phyloP scores from a whole-genome alignment of 2,797 vertebrate genomes.

The Thripadectes ignobilis region DNA sequence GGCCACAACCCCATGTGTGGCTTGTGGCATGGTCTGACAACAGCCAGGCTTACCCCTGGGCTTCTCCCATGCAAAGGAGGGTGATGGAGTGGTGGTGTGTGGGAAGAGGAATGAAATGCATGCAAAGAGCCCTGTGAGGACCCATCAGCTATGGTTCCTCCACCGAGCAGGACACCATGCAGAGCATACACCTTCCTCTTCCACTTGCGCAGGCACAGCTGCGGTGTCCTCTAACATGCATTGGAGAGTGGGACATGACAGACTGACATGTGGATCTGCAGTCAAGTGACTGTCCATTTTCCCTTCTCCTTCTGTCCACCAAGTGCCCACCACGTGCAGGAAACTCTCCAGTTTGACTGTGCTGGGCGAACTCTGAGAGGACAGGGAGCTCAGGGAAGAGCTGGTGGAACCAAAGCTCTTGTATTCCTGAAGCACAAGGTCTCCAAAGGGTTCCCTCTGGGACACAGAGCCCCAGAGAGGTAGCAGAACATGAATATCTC shows the following conservation, averaged over 20 bases:
- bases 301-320: fast-evolving
- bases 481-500: fast-evolving
- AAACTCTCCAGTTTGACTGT: not conserved
- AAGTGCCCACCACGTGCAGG: not conserved
- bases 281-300: not conserved
- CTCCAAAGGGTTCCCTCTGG: not conserved
- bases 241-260: too few species aligned
- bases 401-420: not conserved
- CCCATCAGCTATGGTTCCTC: not conserved
- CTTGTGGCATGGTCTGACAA: not conserved
- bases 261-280: not conserved
- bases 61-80: not conserved
- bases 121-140: not conserved
- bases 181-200: not conserved
- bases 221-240: not conserved
- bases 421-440: not conserved
- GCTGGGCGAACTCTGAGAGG: not conserved
- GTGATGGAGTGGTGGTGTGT: fast-evolving
- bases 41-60: not conserved
- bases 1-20: fast-evolving
- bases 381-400: not conserved
- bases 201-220: not conserved
- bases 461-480: not conserved
- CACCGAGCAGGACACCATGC: not conserved
- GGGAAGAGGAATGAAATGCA: not conserved